Evolutionary conservation across 2,113 vertebrate genomes (phyloP).

Genomic region (Cebus imitator): DNA sequence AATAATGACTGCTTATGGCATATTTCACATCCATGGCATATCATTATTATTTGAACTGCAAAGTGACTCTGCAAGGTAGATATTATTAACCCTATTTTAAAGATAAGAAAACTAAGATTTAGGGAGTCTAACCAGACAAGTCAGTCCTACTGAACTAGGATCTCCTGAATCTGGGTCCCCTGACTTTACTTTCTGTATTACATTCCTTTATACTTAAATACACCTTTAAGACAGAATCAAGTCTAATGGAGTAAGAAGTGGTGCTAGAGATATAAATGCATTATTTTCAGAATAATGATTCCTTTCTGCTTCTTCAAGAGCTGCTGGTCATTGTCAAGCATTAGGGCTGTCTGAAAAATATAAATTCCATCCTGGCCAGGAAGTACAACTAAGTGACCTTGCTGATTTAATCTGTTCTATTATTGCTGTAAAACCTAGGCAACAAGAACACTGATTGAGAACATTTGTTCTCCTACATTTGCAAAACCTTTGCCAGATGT

Average conservation of each 20-base stretch:
- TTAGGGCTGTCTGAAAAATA: constrained; percentile 35
- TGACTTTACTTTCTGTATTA: not conserved
- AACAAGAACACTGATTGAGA: constrained; percentile 34
- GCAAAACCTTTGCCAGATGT: constrained; percentile 51
- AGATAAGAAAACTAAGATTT: constrained; percentile 10
- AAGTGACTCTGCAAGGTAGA: constrained; percentile 2
- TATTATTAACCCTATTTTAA: not conserved
- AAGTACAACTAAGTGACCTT: constrained; percentile 42
- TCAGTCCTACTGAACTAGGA: not conserved
- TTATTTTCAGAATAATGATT: constrained; percentile 31
- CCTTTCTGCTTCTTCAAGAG: constrained; percentile 29
- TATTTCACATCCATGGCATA: not conserved
- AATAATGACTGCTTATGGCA: not conserved
- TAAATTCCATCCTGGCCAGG: constrained; percentile 33
- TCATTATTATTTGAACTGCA: constrained; percentile 30
- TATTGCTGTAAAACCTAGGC: constrained; percentile 25
- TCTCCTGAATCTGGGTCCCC: not conserved
- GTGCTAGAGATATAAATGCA: constrained; percentile 14
- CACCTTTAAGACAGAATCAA: not conserved
- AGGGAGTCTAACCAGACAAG: not conserved
- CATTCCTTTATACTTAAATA: not conserved
- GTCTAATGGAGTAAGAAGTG: not conserved
- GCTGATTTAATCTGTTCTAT: constrained; percentile 25
- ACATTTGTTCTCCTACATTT: constrained; percentile 41
- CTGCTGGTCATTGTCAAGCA: not conserved